A percentile compares a stretch with the other conserved stretches of the same genome.
Evolutionary conservation across 2,113 vertebrate species (phyloP).

Genomic region (Taxidea taxus): DNA sequence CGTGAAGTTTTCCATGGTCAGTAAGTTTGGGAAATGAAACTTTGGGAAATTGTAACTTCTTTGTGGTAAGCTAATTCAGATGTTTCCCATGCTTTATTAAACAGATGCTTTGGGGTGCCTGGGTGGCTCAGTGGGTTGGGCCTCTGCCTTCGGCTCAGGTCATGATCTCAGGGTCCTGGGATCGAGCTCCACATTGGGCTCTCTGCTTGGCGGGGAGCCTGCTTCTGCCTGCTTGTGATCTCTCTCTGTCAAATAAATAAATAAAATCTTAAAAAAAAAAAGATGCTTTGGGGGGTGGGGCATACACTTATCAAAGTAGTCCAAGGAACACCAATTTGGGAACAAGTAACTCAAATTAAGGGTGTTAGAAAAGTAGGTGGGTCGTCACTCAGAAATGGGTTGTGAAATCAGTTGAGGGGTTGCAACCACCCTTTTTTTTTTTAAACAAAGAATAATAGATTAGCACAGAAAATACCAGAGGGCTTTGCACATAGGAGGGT

Average conservation of each 20-base stretch:
- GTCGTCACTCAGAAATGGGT: not conserved
- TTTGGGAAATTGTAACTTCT: not conserved
- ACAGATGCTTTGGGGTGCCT: not conserved
- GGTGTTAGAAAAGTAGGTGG: not conserved
- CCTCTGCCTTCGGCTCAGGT: too few species aligned
- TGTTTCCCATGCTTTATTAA: not conserved
- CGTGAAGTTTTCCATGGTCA: not conserved
- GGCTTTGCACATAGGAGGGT: rapidly evolving
- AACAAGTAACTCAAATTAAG: not conserved
- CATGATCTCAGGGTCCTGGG: too few species aligned
- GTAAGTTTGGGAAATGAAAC: not conserved
- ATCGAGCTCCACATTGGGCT: too few species aligned
- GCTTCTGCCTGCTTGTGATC: too few species aligned
- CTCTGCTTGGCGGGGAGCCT: too few species aligned
- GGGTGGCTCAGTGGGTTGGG: too few species aligned
- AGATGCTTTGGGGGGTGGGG: not conserved
- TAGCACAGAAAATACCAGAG: not conserved
- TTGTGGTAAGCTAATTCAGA: not conserved
- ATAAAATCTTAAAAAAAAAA: too few species aligned
- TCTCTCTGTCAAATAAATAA: too few species aligned
- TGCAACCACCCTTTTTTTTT: not conserved
- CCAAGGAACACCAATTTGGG: not conserved
- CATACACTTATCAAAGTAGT: not conserved
- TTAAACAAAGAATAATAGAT: not conserved
- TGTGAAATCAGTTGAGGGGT: not conserved